phyloP scores from a whole-genome alignment of 2,113 vertebrate genomes.

The Chionis minor region DNA sequence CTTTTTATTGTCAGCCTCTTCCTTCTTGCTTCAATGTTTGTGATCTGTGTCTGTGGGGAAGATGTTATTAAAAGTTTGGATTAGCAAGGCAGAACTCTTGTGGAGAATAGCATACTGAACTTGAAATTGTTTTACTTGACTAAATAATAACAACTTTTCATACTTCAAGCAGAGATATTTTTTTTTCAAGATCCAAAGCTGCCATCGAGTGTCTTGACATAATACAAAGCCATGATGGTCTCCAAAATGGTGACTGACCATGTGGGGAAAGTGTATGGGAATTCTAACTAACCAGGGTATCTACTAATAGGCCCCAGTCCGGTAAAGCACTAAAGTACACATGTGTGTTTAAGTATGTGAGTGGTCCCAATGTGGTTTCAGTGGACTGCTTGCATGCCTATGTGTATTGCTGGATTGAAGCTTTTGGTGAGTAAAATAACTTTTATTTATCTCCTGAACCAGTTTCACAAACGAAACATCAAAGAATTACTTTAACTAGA shows the following conservation, averaged over 20 bases:
- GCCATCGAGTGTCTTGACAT: conserved; percentile 39
- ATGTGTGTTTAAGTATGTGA: conserved; percentile 44
- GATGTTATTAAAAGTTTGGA: neutral
- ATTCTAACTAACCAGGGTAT: conserved; percentile 41
- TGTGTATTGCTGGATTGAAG: conserved; percentile 65
- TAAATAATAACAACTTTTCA: neutral
- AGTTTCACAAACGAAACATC: neutral
- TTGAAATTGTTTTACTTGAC: neutral
- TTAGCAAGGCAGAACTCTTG: neutral
- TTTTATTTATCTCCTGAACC: conserved; percentile 48
- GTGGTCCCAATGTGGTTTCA: conserved; percentile 46
- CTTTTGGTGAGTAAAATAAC: conserved; percentile 62
- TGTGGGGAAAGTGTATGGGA: conserved; percentile 38
- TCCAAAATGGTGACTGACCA: conserved; percentile 12
- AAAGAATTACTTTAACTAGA: neutral
- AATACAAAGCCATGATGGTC: conserved; percentile 32
- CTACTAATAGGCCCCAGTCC: conserved; percentile 49
- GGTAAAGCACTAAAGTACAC: conserved; percentile 36
- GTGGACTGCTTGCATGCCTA: conserved; percentile 52
- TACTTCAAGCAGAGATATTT: conserved; percentile 26
- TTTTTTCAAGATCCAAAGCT: conserved; percentile 34
- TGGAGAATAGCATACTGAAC: neutral
- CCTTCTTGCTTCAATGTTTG: neutral
- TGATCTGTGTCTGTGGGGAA: neutral
- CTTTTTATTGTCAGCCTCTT: neutral